A percentile compares a stretch with the other conserved stretches of the same genome.
These are phyloP conservation scores for Diglossa brunneiventris DNA, from an alignment of 2,113 vertebrate species.

Conservation along the genomic window DNA sequence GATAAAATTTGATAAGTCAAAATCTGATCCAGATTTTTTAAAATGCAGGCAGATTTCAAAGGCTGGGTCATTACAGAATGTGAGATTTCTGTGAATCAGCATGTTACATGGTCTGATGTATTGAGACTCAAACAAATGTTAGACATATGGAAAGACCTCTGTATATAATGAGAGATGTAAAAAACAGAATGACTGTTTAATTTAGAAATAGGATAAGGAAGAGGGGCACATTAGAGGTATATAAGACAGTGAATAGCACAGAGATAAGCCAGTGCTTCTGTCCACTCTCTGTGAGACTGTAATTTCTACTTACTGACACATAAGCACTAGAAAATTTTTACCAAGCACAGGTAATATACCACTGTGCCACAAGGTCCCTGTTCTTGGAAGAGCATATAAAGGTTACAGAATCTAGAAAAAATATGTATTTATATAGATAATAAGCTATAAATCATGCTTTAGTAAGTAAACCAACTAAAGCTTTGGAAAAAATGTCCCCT, in stretches of 20 bases:
- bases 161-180: conserved; percentile 56
- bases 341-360: background rate
- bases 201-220: conserved; percentile 51
- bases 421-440: background rate
- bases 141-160: conserved; percentile 64
- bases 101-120: conserved; percentile 55
- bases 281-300: background rate
- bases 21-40: conserved; percentile 30
- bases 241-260: conserved; percentile 9
- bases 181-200: conserved; percentile 55
- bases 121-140: conserved; percentile 58
- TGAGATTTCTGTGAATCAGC: conserved; percentile 65
- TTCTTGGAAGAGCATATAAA: background rate
- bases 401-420: background rate
- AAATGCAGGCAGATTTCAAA: conserved; percentile 41
- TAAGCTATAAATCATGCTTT: background rate
- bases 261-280: background rate
- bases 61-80: conserved; percentile 46
- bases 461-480: background rate
- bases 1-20: conserved; percentile 39
- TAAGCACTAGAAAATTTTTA: background rate
- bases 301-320: conserved; percentile 5
- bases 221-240: conserved; percentile 2
- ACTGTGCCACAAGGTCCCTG: background rate
- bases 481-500: background rate